phyloP scores from a whole-genome alignment of 1,140 invertebrate species.

The Heliconius melpomene region DNA sequence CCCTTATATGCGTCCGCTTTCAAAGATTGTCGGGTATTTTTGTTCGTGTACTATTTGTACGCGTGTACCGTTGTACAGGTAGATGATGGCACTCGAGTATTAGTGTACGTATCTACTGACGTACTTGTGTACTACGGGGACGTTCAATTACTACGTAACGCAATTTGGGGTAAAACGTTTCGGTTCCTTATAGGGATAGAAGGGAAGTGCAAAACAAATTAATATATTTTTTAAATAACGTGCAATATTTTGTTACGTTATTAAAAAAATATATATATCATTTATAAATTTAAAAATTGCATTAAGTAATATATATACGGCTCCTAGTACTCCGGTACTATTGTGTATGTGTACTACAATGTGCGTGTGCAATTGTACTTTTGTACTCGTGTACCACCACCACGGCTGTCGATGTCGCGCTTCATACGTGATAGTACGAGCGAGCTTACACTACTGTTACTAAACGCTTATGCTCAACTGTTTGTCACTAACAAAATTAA shows the following conservation, averaged over 20 bases:
- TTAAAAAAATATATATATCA: too few species aligned
- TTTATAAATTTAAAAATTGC: too few species aligned
- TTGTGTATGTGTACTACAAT: neutral
- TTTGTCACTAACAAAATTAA: constrained; percentile 42
- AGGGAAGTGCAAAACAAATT: too few species aligned
- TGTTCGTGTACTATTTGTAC: neutral
- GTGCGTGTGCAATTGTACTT: neutral
- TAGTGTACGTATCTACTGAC: neutral
- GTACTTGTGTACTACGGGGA: too few species aligned
- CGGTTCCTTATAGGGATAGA: too few species aligned
- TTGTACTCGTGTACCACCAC: constrained; percentile 11
- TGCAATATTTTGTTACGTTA: too few species aligned
- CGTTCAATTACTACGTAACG: too few species aligned
- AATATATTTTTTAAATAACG: too few species aligned
- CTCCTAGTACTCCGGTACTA: neutral
- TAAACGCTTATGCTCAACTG: constrained; percentile 33
- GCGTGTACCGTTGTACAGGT: neutral
- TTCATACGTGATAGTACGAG: constrained; percentile 27
- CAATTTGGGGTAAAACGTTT: too few species aligned
- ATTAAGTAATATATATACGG: too few species aligned
- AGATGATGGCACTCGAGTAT: neutral
- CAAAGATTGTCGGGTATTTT: neutral
- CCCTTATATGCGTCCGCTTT: constrained; percentile 53
- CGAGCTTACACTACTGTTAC: constrained; percentile 30
- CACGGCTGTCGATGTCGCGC: constrained; percentile 45